Percentiles rank a stretch among this genome's conserved stretches.
These are phyloP conservation scores for Orycteropus afer DNA, from an alignment of 2,113 vertebrate genomes.

Conservation along the genomic window DNA sequence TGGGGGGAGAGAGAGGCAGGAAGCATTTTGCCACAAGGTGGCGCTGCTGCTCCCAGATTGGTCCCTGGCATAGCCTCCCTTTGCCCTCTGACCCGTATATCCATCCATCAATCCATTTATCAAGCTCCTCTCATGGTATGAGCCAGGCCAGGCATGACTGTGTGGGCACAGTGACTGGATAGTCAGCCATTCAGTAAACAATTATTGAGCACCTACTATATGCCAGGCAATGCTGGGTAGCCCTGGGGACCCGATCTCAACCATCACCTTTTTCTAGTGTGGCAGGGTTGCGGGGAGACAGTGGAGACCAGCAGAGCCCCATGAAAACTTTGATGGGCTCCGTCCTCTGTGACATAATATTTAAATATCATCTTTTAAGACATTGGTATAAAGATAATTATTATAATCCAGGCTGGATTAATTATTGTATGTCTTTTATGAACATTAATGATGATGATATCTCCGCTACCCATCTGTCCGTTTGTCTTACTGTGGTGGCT, in stretches of 20 bases:
- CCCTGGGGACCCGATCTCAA: too few relatives aligned
- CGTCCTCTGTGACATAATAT: background rate
- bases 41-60: background rate
- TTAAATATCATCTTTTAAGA: background rate
- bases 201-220: background rate
- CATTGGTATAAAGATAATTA: background rate
- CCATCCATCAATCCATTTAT: background rate
- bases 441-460: too few relatives aligned
- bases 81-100: background rate
- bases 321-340: background rate
- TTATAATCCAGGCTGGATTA: background rate
- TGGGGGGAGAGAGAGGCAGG: too few relatives aligned
- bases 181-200: background rate
- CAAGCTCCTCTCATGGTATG: background rate
- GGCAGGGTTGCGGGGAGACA: background rate
- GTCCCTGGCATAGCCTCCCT: background rate
- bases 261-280: background rate
- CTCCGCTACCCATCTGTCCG: too few relatives aligned
- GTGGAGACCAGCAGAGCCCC: background rate
- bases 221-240: background rate
- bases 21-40: background rate
- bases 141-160: background rate
- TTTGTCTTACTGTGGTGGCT: too few relatives aligned
- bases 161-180: background rate
- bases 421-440: background rate